These are phyloP conservation scores for Siniperca obscura DNA, from an alignment of 2,797 vertebrate species.

Conservation along the genomic window DNA sequence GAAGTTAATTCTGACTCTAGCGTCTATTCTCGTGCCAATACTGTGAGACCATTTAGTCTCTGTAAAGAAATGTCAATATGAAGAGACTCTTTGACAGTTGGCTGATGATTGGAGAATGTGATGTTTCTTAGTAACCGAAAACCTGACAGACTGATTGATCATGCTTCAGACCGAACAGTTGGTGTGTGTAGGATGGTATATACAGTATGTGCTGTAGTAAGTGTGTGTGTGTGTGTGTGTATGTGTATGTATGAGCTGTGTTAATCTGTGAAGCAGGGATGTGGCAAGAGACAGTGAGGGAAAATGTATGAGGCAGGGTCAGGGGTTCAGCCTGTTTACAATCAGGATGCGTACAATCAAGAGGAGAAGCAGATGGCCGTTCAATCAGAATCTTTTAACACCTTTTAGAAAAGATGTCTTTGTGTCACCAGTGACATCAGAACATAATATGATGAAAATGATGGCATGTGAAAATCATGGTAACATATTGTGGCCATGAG, in stretches of 20 bases:
- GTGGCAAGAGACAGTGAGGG: background rate
- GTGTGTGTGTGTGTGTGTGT: conserved; percentile 21
- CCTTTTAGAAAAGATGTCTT: background rate
- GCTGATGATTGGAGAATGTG: conserved; percentile 59
- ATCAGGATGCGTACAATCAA: background rate
- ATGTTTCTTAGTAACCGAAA: conserved; percentile 75
- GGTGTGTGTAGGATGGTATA: conserved; percentile 66
- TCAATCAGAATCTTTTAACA: background rate
- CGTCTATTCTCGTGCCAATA: background rate
- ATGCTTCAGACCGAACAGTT: conserved; percentile 68
- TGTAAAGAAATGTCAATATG: conserved; percentile 58
- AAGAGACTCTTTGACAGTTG: conserved; percentile 64
- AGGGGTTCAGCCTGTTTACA: conserved; percentile 22
- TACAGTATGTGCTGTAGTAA: conserved; percentile 27
- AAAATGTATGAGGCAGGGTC: conserved; percentile 8
- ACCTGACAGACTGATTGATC: conserved; percentile 71
- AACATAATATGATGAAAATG: background rate
- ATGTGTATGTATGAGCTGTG: conserved; percentile 6
- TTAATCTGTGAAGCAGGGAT: conserved; percentile 12
- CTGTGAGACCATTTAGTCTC: conserved; percentile 35
- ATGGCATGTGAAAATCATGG: background rate
- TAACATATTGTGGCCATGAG: background rate
- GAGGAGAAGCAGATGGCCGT: conserved; percentile 21
- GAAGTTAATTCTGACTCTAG: conserved; percentile 25
- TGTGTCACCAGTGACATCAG: background rate